Conservation (phyloP, 2,888 invertebrate genomes). For the Hipparchia sbordonii region DNA sequence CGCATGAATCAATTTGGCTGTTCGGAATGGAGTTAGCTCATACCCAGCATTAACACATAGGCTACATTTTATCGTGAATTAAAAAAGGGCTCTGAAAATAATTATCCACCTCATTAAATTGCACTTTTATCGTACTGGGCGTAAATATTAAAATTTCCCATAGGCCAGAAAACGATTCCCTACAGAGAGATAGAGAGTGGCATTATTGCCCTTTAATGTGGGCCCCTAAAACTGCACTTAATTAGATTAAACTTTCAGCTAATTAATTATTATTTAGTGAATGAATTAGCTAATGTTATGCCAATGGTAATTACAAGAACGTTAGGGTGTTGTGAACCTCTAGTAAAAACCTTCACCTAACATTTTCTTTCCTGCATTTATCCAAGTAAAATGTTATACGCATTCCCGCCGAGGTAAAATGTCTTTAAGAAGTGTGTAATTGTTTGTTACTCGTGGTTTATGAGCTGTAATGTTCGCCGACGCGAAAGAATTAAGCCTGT, state of each 20-base stretch:
- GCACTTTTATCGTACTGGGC: neutral
- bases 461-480: slow-evolving; percentile 46
- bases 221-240: slow-evolving; percentile 7
- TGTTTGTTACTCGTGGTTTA: slow-evolving; percentile 47
- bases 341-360: neutral
- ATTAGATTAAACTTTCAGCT: slow-evolving; percentile 3
- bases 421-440: slow-evolving; percentile 48
- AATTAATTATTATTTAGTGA: slow-evolving; percentile 14
- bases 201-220: slow-evolving; percentile 3
- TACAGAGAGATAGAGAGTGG: neutral
- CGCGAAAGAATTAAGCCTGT: slow-evolving; percentile 35
- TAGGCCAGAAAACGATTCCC: slow-evolving; percentile 11
- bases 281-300: neutral
- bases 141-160: neutral
- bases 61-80: too few species aligned
- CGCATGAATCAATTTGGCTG: too few species aligned
- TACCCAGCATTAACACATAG: too few species aligned
- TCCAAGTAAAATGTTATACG: slow-evolving; percentile 31
- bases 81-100: neutral
- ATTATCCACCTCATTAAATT: neutral
- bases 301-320: neutral
- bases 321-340: neutral
- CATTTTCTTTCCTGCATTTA: slow-evolving; percentile 5
- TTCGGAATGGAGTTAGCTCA: too few species aligned
- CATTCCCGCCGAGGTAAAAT: slow-evolving; percentile 42